Evolutionary conservation across 2,888 invertebrate species (phyloP), one percentile per base, ranked within the genome.

Genomic region (Chironomus riparius): DNA sequence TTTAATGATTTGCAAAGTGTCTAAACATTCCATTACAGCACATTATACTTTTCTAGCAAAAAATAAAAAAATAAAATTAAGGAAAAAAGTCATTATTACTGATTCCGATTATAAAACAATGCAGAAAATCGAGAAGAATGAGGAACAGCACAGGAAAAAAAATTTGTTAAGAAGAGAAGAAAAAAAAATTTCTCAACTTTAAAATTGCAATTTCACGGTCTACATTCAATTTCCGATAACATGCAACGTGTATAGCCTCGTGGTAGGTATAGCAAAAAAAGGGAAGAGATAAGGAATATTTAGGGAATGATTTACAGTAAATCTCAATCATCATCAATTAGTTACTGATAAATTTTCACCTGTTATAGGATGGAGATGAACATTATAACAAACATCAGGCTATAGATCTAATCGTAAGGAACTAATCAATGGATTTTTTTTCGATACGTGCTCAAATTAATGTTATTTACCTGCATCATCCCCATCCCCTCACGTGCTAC

Each of bases 201-300:
- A 24, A 74, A 74, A 74, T 74, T 68, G 74, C 65, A 74, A 74
- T 74, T 74, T 74, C 48, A 74, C 48, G 74, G 74, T 74, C 74
- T 68, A 74, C 74, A 74, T 74, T 74, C 38, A 68, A 48, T 74
- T 72, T 68, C 68, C 68, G 68, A 74, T 38, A 74, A 68, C 68
- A 62, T 47, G 50, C 21, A 56, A 62, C 21, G 61, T 28, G 56
- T 18, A 56, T 56, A 18, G 21, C 74, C 68, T 74, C 68, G 74
- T 48, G 68, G 74, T 74, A 48, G 74, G 68, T 68, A 68, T 2
- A 65, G 65, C 7, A 24, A 65, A 24, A 7, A 7, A 65, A 1
- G 21, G 22, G 10, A 65, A 12, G 62, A 65, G 22, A 65, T 18
- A 65, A 65, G 22, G 24, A 13, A 65, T 13, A n/a, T 12, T 22